Base-by-base conservation (phyloP, 2,888 invertebrate species). In the Pterostichus niger region DNA sequence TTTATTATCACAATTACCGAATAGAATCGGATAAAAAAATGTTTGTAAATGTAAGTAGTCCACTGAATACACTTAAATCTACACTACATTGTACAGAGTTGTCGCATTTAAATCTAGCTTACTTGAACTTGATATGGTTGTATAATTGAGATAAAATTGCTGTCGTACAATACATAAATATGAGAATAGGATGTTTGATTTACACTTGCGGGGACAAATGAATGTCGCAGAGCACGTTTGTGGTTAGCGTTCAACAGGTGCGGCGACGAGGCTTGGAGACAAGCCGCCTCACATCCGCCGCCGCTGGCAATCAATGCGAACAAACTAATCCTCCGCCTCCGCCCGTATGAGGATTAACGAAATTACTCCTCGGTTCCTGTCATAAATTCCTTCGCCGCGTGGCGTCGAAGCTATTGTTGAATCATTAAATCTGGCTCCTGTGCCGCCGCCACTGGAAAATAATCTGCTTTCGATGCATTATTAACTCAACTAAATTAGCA, bases 381-480 rank as follows among this genome's bases (percentile, higher is more conserved):
- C 54, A 76, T 76, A 76, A 76, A 76, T 76, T 76, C 76, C 54
- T 24, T 13, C 35, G 11, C 15, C 33, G 40, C 24, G 24, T 3
- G 24, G 24, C 24, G 24, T 3, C 24, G 24, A 24, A 1, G 24
- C 24, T 24, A 24, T 40, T 76, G 15, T 59, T 71, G 68, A 71
- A 71, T 80, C 33, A 80, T 80, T 80, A 80, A 80, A 80, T 17
- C 24, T 52, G 44, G 64, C 64, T n/a, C 68, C 40, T 44, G 9
- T 17, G 17, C 56, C 17, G 17, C 15, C 52, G 68, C 68, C 68
- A 40, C 68, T 71, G 61, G 75, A 76, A 82, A 82, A 82, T 82
- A 82, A 82, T 82, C 82, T 76, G 46, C 76, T 82, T 76, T 82
- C 82, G 17, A 82, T 82, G 73, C 82, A 82, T 82, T 82, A 82